Conservation (phyloP, 2,797 vertebrate genomes). For the Heterohyrax brucei region DNA sequence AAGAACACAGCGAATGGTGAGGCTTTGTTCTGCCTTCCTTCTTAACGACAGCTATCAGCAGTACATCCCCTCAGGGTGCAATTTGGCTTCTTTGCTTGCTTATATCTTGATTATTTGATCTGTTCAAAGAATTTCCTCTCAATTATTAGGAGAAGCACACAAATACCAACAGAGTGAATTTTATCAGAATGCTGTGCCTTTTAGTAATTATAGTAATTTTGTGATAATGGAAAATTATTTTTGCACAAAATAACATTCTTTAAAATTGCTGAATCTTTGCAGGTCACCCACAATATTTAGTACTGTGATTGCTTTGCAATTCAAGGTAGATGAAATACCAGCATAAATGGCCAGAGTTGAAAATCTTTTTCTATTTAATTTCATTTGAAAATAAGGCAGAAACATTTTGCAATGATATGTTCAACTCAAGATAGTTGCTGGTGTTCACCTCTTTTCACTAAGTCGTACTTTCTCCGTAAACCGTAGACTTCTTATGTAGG, state of each 20-base stretch:
- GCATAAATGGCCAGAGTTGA: background rate
- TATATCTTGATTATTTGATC: slow-evolving; percentile 31
- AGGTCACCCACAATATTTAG: background rate
- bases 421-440: background rate
- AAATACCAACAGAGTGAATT: slow-evolving; percentile 47
- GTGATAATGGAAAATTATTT: slow-evolving; percentile 69
- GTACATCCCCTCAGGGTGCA: background rate
- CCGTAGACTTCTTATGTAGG: background rate
- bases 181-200: slow-evolving; percentile 32
- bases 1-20: slow-evolving; percentile 95
- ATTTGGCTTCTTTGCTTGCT: slow-evolving; percentile 39
- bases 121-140: slow-evolving; percentile 1
- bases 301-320: background rate
- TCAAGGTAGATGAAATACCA: background rate
- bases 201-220: slow-evolving; percentile 70
- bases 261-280: slow-evolving; percentile 22
- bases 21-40: slow-evolving; percentile 49
- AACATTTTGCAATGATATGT: background rate
- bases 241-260: slow-evolving; percentile 59
- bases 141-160: slow-evolving; percentile 52
- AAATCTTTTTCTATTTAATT: background rate
- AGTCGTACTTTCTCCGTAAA: background rate
- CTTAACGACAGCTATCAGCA: background rate
- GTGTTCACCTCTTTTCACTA: background rate
- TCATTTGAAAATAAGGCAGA: background rate